Conservation (phyloP, 2,888 invertebrate genomes). For the Morpho helenor region DNA sequence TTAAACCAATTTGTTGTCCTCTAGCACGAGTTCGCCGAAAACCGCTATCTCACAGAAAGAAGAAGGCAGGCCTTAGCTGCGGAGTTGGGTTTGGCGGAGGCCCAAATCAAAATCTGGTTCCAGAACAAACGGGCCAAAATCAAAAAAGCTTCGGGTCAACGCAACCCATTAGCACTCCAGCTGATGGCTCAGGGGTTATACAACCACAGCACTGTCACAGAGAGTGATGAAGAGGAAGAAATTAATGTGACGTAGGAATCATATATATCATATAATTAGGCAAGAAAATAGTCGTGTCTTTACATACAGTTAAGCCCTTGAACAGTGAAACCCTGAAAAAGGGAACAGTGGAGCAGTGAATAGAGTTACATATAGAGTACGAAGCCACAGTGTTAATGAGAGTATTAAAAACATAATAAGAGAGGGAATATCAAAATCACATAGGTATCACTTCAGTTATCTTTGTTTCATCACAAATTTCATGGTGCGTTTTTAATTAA, state of each 20-base stretch:
- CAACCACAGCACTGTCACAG: constrained; percentile 82
- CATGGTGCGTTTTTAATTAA: no score
- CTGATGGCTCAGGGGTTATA: constrained; percentile 97
- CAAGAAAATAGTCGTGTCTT: not conserved
- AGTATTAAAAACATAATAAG: no score
- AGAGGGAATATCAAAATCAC: no score
- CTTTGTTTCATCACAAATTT: no score
- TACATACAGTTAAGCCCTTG: no score
- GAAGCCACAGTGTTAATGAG: no score
- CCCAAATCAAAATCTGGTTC: constrained; percentile 98
- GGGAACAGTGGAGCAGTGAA: no score
- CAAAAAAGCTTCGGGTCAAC: constrained; percentile 93
- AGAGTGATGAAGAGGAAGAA: constrained; percentile 36
- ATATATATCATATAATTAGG: not conserved
- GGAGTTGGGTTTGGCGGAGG: constrained; percentile 95
- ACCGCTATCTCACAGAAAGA: constrained; percentile 95
- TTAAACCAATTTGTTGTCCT: not conserved
- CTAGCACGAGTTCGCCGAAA: constrained; percentile 93
- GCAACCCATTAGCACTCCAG: constrained; percentile 92
- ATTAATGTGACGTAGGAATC: constrained; percentile 48
- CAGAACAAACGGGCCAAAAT: constrained; percentile 98
- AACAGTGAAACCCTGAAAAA: no score
- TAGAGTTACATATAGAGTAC: no score
- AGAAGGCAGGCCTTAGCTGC: constrained; percentile 93
- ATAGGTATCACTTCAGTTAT: no score